These are phyloP conservation scores for Pseudomugil tenellus DNA, from an alignment of 2,797 vertebrate genomes.

Conservation along the genomic window DNA sequence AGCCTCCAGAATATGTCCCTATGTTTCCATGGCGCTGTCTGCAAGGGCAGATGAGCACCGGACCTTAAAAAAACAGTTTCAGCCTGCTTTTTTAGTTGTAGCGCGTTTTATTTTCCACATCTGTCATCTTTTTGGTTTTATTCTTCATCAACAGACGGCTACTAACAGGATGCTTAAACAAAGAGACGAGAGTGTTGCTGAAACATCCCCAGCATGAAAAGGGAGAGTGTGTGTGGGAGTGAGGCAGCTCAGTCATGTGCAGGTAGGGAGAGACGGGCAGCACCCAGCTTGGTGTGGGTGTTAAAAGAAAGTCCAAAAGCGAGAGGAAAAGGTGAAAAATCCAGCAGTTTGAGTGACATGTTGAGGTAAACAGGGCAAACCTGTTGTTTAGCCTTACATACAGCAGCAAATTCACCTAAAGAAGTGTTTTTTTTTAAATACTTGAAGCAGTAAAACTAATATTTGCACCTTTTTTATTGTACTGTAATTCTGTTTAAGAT, in stretches of 20 bases:
- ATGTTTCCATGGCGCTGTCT: slow-evolving; percentile 21
- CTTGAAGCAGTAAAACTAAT: slow-evolving; percentile 54
- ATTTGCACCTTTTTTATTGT: slow-evolving; percentile 36
- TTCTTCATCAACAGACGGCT: slow-evolving; percentile 16
- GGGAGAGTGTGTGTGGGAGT: background rate
- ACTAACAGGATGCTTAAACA: slow-evolving; percentile 1
- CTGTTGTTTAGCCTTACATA: slow-evolving; percentile 40
- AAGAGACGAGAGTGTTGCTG: slow-evolving; percentile 6
- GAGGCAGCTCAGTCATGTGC: background rate
- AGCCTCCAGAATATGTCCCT: slow-evolving; percentile 30
- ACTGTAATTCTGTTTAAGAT: slow-evolving; percentile 30
- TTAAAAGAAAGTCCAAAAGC: background rate
- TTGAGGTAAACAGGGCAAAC: background rate
- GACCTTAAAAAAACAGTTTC: slow-evolving; percentile 25
- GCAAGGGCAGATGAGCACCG: slow-evolving; percentile 24
- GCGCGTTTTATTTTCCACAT: slow-evolving; percentile 36
- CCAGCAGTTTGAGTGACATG: slow-evolving; percentile 6
- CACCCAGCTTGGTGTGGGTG: slow-evolving; percentile 7
- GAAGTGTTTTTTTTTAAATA: slow-evolving; percentile 27
- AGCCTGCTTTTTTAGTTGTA: slow-evolving; percentile 33
- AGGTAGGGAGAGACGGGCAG: background rate
- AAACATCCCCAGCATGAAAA: background rate
- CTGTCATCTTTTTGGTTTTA: slow-evolving; percentile 10
- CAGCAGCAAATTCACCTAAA: slow-evolving; percentile 46
- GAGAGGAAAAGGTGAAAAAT: background rate